Conservation (phyloP, 2,113 vertebrate genomes). For the Grammomys surdaster region DNA sequence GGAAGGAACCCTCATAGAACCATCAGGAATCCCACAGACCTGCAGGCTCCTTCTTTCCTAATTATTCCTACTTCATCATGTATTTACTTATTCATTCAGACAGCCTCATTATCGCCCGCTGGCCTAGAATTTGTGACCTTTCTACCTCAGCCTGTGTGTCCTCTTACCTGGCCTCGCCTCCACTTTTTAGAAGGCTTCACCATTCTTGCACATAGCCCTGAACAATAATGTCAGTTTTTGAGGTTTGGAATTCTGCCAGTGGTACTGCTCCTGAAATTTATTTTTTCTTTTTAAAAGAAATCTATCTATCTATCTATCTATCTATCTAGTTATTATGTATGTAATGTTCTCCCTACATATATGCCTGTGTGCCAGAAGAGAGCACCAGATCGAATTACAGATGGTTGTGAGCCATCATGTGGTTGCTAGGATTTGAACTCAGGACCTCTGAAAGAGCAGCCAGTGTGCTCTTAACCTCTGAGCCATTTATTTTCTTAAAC, state of each 20-base stretch:
- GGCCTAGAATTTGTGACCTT: neutral
- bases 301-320: no score
- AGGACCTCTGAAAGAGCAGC: no score
- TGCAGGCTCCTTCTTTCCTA: neutral
- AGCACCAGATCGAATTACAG: no score
- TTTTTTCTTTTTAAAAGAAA: neutral
- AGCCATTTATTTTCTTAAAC: neutral
- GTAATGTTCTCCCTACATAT: no score
- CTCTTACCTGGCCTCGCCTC: neutral
- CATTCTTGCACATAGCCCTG: neutral
- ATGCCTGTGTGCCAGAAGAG: no score
- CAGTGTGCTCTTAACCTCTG: no score
- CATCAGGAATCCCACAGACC: neutral
- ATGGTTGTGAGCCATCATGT: no score
- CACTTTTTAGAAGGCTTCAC: neutral
- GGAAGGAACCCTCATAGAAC: neutral
- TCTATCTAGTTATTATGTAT: no score
- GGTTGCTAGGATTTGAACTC: no score
- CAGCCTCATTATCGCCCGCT: neutral
- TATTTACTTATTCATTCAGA: neutral
- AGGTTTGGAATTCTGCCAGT: conserved; percentile 39
- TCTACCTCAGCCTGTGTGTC: neutral
- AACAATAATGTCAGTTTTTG: neutral
- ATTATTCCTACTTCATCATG: neutral
- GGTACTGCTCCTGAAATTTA: neutral